phyloP scores from a whole-genome alignment of 2,113 vertebrate species.

The Misgurnus anguillicaudatus region DNA sequence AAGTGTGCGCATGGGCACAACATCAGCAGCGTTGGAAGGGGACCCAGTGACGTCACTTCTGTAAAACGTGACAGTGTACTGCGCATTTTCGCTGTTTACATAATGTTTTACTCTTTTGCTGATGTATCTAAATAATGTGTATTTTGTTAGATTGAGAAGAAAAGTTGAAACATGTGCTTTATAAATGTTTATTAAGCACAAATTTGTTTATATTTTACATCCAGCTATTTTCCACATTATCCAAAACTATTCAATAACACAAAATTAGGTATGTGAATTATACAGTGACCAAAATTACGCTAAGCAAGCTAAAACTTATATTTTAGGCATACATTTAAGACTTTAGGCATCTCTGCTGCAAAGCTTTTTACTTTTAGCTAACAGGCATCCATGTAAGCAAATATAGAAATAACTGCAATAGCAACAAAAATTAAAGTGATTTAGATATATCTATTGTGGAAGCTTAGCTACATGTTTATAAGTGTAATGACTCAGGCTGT shows the following conservation, averaged over 20 bases:
- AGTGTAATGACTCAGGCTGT: slow-evolving; percentile 22
- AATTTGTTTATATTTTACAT: no score
- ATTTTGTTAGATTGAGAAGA: neutral
- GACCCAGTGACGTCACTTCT: slow-evolving; percentile 63
- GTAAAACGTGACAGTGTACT: slow-evolving; percentile 44
- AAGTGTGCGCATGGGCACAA: slow-evolving; percentile 56
- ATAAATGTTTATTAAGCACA: neutral
- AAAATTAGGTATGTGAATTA: no score
- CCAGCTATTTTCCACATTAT: no score
- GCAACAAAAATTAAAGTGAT: neutral
- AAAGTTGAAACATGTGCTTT: neutral
- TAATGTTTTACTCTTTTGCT: neutral
- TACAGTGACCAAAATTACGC: no score
- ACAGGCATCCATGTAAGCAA: no score
- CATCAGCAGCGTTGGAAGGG: slow-evolving; percentile 24
- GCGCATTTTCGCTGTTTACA: neutral
- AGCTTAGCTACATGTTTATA: neutral
- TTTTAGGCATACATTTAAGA: no score
- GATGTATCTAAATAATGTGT: neutral
- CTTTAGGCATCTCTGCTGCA: no score
- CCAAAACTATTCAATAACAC: no score
- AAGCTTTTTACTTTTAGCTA: no score
- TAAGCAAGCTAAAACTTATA: no score
- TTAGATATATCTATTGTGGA: slow-evolving; percentile 1
- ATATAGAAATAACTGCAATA: no score